Conservation (phyloP, 2,797 vertebrate genomes). For the Acrocephalus scirpaceus region DNA sequence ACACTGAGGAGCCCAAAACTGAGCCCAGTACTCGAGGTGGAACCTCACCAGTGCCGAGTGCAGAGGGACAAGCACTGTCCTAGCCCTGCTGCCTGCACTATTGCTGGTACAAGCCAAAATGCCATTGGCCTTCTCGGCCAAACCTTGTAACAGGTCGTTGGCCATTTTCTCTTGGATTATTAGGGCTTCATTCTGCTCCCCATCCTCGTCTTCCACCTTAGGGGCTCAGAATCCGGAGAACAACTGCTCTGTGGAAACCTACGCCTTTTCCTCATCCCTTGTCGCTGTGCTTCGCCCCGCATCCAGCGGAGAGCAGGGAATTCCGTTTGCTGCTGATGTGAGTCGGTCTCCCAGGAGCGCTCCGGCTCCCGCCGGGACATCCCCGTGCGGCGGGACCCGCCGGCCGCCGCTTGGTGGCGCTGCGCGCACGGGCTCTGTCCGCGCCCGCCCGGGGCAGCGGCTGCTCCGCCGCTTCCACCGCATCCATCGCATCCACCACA, state of each 20-base stretch:
- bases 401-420: not conserved
- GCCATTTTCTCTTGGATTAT: not conserved
- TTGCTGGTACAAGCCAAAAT: not conserved
- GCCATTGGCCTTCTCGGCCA: not conserved
- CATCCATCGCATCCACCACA: not conserved
- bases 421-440: not conserved
- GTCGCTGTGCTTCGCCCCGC: not conserved
- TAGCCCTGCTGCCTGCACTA: not conserved
- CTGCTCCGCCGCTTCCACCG: no score
- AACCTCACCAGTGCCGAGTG: rapidly evolving
- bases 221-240: not conserved
- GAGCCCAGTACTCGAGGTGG: not conserved
- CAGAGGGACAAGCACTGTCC: not conserved
- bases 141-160: not conserved
- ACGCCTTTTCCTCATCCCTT: not conserved
- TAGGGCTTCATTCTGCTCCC: not conserved
- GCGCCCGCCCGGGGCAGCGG: no score
- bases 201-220: not conserved
- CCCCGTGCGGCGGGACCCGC: not conserved
- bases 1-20: not conserved
- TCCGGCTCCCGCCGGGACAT: not conserved
- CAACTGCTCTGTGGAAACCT: not conserved
- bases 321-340: not conserved
- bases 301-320: no score
- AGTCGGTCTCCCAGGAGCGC: no score